phyloP scores from a whole-genome alignment of 1,140 invertebrate species.

The Diachasmimorpha longicaudata region DNA sequence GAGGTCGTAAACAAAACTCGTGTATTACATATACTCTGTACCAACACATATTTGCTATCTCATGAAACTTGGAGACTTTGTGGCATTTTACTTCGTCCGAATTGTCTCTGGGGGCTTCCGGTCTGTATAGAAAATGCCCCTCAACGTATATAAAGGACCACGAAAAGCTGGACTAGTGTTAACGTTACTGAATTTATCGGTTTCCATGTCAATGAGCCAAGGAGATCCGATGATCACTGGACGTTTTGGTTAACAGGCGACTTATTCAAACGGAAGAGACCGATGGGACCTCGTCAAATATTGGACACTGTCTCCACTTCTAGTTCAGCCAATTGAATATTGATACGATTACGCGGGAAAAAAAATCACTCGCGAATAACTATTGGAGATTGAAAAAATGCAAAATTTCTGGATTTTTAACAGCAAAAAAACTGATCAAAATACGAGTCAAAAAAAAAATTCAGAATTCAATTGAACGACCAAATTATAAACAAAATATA shows the following conservation, averaged over 20 bases:
- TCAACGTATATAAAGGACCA: not conserved
- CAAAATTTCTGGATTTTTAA: too few species aligned
- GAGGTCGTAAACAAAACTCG: slow-evolving; percentile 14
- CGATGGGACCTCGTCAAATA: not conserved
- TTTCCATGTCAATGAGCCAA: slow-evolving; percentile 17
- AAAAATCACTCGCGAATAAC: too few species aligned
- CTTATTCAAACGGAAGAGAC: not conserved
- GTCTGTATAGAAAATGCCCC: not conserved
- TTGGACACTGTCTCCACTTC: not conserved
- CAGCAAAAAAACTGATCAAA: too few species aligned
- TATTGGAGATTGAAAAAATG: too few species aligned
- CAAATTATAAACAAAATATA: too few species aligned
- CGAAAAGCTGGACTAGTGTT: not conserved
- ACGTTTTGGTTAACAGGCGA: not conserved
- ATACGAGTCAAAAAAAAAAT: too few species aligned
- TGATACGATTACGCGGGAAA: not conserved
- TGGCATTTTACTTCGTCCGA: slow-evolving; percentile 7
- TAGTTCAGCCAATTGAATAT: not conserved
- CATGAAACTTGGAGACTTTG: slow-evolving; percentile 18
- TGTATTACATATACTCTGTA: not conserved
- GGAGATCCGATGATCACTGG: slow-evolving; percentile 8
- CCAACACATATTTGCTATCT: not conserved
- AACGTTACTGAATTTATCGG: slow-evolving; percentile 7
- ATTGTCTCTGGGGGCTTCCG: slow-evolving; percentile 15
- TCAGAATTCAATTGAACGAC: too few species aligned